These are phyloP conservation scores for Ophiothrix spiculata DNA, from an alignment of 35 echinoderm and acorn worm genomes.

Conservation along the genomic window DNA sequence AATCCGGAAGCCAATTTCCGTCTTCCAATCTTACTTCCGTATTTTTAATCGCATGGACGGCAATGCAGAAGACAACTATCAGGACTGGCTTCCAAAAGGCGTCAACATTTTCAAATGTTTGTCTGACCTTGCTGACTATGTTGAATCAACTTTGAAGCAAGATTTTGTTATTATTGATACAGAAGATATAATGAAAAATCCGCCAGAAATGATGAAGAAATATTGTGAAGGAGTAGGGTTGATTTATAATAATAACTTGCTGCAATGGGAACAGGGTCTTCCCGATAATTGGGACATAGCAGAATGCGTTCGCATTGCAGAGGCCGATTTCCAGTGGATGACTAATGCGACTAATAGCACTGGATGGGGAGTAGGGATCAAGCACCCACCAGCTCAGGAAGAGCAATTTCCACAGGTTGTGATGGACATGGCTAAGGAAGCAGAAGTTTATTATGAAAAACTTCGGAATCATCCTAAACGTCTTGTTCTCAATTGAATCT, in stretches of 20 bases:
- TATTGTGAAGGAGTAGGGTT: conserved; percentile 29
- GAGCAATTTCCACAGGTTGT: not conserved
- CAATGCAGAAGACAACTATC: not conserved
- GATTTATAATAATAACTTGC: not conserved
- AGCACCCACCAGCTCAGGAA: not conserved
- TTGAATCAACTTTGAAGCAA: not conserved
- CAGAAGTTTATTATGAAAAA: not conserved
- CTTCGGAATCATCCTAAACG: not conserved
- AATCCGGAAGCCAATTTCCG: conserved; percentile 21
- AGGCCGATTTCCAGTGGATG: conserved; percentile 19
- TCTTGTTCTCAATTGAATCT: not conserved
- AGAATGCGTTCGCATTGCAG: not conserved
- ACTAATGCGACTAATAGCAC: not conserved
- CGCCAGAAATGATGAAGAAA: conserved; percentile 1
- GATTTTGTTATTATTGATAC: conserved; percentile 18
- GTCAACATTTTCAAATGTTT: not conserved
- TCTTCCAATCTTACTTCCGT: conserved; percentile 19
- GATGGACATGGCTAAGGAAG: not conserved
- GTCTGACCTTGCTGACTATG: conserved; percentile 10
- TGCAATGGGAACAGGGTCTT: conserved; percentile 20
- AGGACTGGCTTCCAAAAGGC: not conserved
- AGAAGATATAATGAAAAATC: conserved; percentile 31
- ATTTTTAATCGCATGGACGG: not conserved
- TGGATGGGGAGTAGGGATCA: not conserved
- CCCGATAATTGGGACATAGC: not conserved